Percentiles rank a stretch among this genome's conserved stretches.
These are phyloP conservation scores for Bursaphelenchus okinawaensis DNA, from an alignment of 2,888 invertebrate species.

Conservation along the genomic window DNA sequence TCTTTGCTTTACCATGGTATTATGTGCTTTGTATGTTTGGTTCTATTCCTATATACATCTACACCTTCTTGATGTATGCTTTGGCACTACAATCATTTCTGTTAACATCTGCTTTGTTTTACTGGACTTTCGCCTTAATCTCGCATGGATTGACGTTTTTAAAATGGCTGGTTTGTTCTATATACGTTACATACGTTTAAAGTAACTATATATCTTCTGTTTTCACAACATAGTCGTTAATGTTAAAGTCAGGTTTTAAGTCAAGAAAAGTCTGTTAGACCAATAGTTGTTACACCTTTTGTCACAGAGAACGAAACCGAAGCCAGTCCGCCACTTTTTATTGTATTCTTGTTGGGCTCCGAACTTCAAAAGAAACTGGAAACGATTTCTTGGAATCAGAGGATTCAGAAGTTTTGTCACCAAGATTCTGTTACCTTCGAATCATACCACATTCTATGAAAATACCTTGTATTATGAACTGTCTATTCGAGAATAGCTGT, in stretches of 20 bases:
- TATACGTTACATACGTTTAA: too few species aligned
- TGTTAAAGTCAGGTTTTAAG: too few species aligned
- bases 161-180: slow-evolving; percentile 19
- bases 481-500: too few species aligned
- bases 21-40: not conserved
- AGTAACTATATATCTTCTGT: too few species aligned
- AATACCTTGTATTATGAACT: too few species aligned
- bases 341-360: slow-evolving; percentile 18
- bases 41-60: not conserved
- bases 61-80: not conserved
- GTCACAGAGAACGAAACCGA: not conserved
- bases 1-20: not conserved
- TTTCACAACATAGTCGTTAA: too few species aligned
- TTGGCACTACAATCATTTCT: slow-evolving; percentile 14
- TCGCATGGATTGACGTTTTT: slow-evolving; percentile 28
- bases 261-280: too few species aligned
- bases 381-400: slow-evolving; percentile 24
- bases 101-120: slow-evolving; percentile 26
- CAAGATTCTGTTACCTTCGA: slow-evolving; percentile 27
- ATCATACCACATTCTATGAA: too few species aligned
- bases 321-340: slow-evolving; percentile 9
- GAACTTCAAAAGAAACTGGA: slow-evolving; percentile 23
- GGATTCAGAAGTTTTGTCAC: slow-evolving; percentile 17
- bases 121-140: slow-evolving; percentile 31
- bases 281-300: not conserved